Evolutionary conservation across 2,888 invertebrate genomes (phyloP), one percentile per base, ranked within the genome.

Genomic region (Eupeodes luniger): DNA sequence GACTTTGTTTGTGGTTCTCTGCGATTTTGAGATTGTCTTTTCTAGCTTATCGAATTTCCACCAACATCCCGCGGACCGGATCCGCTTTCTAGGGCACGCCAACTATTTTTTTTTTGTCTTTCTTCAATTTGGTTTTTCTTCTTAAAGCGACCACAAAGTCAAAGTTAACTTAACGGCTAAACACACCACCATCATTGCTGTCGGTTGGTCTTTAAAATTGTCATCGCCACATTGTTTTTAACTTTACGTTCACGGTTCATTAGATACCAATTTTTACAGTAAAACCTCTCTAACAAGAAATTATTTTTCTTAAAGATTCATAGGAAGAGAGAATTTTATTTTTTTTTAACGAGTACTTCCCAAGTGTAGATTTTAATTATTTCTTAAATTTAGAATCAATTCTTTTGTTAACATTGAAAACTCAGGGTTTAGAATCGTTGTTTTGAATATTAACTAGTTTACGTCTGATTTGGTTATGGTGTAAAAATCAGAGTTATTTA

Each of bases 11-110:
- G 69, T 27, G 27, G 27, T 27, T 27, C 27, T 19, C 64, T 64
- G 49, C 27, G 2, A 27, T 4, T n/a, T 6, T 40, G 40, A 5
- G 70, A 77, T 34, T 44, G 78, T 69, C n/a, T 66, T 69, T 75
- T 70, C 53, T 59, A 67, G 81, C 75, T 80, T 76, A 80, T 84
- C 40, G 84, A 70, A 76, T 75, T 80, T 84, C 84, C 62, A 80
- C 69, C 5, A 7, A 7, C 40, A 40, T 40, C 9, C 40, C 40
- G 40, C 59, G 49, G 59, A 85, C 78, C 81, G 81, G 85, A 85
- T 85, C 55, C 36, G 61, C 49, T 85, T 85, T 81, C 81, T 81
- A 78, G 85, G 81, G 67, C 81, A 81, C 72, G 66, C 77, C 66
- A 81, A 81, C 66, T 77, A 36, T 40, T 55, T 53, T 47, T 47